Evolutionary conservation across 2,113 vertebrate genomes (phyloP).

Genomic region (Dasyornis broadbenti): DNA sequence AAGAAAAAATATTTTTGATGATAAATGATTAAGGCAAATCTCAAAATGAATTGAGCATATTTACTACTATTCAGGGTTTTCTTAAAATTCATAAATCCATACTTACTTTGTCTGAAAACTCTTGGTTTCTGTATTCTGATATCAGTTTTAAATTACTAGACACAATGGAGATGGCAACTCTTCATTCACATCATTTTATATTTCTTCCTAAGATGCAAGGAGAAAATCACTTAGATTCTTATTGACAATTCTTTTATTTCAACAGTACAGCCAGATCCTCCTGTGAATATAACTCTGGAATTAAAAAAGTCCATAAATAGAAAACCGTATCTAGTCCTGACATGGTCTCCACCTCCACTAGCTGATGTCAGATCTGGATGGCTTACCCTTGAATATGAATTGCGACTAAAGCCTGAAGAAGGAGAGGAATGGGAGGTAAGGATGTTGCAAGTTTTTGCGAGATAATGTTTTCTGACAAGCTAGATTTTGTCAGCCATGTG

Average conservation of each 20-base stretch:
- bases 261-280: slow-evolving; percentile 88
- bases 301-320: slow-evolving; percentile 58
- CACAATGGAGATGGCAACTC: not conserved
- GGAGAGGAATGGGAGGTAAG: slow-evolving; percentile 85
- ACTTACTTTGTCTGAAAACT: not conserved
- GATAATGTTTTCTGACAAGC: not conserved
- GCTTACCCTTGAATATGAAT: slow-evolving; percentile 88
- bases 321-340: slow-evolving; percentile 74
- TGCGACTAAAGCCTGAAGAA: slow-evolving; percentile 78
- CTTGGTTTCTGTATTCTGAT: not conserved
- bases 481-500: not conserved
- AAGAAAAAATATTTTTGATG: not conserved
- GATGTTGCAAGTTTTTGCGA: not conserved
- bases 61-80: rapidly evolving
- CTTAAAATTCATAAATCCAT: not conserved
- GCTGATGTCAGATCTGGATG: slow-evolving; percentile 87
- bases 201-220: not conserved
- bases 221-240: not conserved
- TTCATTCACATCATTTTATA: not conserved
- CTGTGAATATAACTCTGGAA: slow-evolving; percentile 77
- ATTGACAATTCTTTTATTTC: slow-evolving; percentile 6
- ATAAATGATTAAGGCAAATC: not conserved
- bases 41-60: not conserved
- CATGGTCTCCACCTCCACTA: slow-evolving; percentile 81
- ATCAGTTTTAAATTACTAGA: not conserved